phyloP scores from a whole-genome alignment of 2,113 vertebrate species.

The Panthera leo region DNA sequence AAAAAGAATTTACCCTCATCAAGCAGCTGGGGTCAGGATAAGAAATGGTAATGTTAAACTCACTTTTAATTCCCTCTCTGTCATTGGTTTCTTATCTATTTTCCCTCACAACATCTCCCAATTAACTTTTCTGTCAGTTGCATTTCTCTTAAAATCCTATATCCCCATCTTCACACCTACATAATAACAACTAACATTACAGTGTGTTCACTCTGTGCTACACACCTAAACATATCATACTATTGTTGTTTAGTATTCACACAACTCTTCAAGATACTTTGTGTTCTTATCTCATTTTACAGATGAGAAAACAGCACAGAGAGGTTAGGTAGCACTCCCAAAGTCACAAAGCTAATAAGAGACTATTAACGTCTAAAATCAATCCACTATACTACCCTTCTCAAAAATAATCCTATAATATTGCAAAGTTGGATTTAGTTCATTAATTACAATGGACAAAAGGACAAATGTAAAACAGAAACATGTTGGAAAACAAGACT shows the following conservation, averaged over 20 bases:
- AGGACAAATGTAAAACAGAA: neutral
- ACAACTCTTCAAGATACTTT: neutral
- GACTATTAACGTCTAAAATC: neutral
- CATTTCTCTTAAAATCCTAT: neutral
- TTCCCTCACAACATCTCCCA: neutral
- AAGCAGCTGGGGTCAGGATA: neutral
- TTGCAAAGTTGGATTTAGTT: neutral
- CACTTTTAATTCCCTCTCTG: neutral
- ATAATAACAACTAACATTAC: neutral
- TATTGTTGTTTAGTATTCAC: neutral
- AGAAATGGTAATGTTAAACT: neutral
- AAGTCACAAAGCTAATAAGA: neutral
- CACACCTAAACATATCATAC: neutral
- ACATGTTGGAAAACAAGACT: neutral
- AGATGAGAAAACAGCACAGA: neutral
- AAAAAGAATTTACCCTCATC: neutral
- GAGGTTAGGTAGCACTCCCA: neutral
- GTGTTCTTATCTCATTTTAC: neutral
- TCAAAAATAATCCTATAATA: neutral
- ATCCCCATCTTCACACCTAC: neutral
- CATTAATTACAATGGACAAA: slow-evolving; percentile 1
- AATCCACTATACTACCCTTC: neutral
- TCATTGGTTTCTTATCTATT: neutral
- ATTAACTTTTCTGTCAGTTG: neutral
- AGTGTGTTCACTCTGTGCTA: neutral